Conservation (phyloP, 2,113 vertebrate species). For the Progne subis region DNA sequence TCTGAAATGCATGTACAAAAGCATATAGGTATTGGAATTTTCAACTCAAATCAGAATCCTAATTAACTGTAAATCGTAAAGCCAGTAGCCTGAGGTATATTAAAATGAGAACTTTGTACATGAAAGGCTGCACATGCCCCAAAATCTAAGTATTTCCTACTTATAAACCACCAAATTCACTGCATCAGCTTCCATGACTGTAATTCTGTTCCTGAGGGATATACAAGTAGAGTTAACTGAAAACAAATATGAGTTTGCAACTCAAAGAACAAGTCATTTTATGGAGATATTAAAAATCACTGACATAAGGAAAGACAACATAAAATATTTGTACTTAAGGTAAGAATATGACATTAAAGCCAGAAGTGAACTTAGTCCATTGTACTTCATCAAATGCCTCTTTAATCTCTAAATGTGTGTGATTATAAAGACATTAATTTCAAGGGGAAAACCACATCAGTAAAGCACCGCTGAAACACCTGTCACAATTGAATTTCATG, state of each 20-base stretch:
- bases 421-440: slow-evolving; percentile 65
- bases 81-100: slow-evolving; percentile 77
- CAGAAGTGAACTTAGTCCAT: slow-evolving; percentile 52
- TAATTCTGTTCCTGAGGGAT: slow-evolving; percentile 73
- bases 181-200: slow-evolving; percentile 71
- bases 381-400: slow-evolving; percentile 60
- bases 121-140: slow-evolving; percentile 78
- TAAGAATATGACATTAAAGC: slow-evolving; percentile 60
- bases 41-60: slow-evolving; percentile 81
- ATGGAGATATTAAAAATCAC: slow-evolving; percentile 58
- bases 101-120: slow-evolving; percentile 84
- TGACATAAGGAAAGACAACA: slow-evolving; percentile 58
- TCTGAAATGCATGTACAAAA: slow-evolving; percentile 78
- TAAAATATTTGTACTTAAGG: slow-evolving; percentile 65
- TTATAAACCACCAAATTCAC: slow-evolving; percentile 73
- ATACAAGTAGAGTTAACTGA: slow-evolving; percentile 71
- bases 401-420: slow-evolving; percentile 71
- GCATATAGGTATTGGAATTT: slow-evolving; percentile 73
- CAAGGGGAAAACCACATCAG: slow-evolving; percentile 37
- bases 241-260: slow-evolving; percentile 74
- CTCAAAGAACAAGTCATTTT: slow-evolving; percentile 64
- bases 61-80: slow-evolving; percentile 82
- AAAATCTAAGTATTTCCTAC: slow-evolving; percentile 76
- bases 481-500: slow-evolving; percentile 50
- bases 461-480: slow-evolving; percentile 8